Conservation (phyloP, 2,113 vertebrate genomes). For the Holacanthus passer region DNA sequence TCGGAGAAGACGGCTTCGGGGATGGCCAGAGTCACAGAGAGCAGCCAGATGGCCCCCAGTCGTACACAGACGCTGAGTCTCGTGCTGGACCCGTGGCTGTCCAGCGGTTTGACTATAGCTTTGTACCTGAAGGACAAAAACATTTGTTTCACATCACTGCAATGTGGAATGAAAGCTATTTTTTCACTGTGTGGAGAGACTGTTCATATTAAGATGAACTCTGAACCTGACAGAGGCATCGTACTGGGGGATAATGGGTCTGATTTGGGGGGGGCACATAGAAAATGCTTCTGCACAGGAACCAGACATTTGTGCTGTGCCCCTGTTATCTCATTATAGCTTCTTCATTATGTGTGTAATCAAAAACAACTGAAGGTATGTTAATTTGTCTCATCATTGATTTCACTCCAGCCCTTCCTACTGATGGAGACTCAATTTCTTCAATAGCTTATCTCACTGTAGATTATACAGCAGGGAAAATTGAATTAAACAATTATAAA, state of each 20-base stretch:
- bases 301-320: too few relatives aligned
- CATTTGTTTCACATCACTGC: background rate
- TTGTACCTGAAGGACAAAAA: constrained; percentile 87
- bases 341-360: background rate
- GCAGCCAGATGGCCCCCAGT: constrained; percentile 91
- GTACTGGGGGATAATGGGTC: too few relatives aligned
- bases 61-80: constrained; percentile 88
- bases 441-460: background rate
- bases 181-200: background rate
- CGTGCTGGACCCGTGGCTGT: constrained; percentile 86
- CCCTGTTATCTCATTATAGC: background rate
- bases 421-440: background rate
- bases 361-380: background rate
- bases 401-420: background rate
- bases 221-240: too few relatives aligned
- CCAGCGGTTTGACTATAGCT: constrained; percentile 96
- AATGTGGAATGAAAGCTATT: background rate
- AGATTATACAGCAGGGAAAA: background rate
- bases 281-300: too few relatives aligned
- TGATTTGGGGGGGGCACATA: too few relatives aligned
- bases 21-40: constrained; percentile 92
- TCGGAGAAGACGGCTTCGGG: constrained; percentile 97
- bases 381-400: background rate
- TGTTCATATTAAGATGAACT: background rate
- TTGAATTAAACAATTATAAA: too few relatives aligned